These are phyloP conservation scores for Stegostoma tigrinum DNA, from an alignment of 2,113 vertebrate species.

Conservation along the genomic window DNA sequence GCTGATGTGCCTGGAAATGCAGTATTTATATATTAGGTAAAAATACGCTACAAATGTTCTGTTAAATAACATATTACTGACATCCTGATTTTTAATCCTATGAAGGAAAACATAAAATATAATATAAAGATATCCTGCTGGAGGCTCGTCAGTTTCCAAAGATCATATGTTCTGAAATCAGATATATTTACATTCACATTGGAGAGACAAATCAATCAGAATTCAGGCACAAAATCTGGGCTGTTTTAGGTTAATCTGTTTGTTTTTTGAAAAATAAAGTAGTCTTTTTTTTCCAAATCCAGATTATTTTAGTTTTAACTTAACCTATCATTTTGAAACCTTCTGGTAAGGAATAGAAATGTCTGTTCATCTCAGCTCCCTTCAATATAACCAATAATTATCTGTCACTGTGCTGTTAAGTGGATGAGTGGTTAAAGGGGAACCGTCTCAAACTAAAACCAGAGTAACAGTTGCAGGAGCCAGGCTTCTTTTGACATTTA, in stretches of 20 bases:
- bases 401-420: background rate
- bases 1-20: no score
- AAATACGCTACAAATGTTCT: no score
- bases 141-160: background rate
- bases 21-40: no score
- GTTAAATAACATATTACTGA: no score
- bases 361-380: background rate
- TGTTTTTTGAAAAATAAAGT: background rate
- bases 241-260: background rate
- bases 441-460: background rate
- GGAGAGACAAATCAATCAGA: background rate
- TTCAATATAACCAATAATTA: background rate
- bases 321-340: background rate
- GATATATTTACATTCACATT: background rate
- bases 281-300: background rate
- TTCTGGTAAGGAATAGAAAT: background rate
- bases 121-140: no score
- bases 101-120: no score
- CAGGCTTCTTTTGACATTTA: background rate
- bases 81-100: no score
- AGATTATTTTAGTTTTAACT: background rate
- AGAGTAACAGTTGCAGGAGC: background rate
- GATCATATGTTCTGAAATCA: background rate
- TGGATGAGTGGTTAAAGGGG: background rate
- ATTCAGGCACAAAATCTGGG: background rate